phyloP scores from a whole-genome alignment of 2,113 vertebrate genomes.

The Nesogale talazaci region DNA sequence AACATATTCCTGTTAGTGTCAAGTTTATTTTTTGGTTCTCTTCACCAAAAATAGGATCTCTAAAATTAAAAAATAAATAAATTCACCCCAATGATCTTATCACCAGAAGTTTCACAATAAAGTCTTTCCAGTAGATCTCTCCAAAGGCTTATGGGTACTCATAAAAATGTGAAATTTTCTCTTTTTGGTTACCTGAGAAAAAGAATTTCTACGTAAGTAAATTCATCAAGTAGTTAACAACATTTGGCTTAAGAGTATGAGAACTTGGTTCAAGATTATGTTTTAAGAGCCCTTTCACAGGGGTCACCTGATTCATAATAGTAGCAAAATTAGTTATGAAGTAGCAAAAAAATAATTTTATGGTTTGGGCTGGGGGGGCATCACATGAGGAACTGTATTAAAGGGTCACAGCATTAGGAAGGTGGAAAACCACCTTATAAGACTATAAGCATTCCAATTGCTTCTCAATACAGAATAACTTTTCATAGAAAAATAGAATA shows the following conservation, averaged over 20 bases:
- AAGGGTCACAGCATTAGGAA: no score
- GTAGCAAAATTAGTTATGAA: no score
- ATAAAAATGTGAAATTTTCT: neutral
- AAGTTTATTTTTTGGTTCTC: neutral
- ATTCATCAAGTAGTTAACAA: neutral
- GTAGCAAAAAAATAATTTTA: no score
- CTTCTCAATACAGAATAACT: constrained; percentile 11
- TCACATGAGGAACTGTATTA: no score
- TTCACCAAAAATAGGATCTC: neutral
- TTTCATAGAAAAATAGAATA: constrained; percentile 7
- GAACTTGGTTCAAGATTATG: neutral
- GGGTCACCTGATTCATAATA: no score
- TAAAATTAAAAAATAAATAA: constrained; percentile 10
- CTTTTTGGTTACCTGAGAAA: neutral
- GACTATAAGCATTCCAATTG: constrained; percentile 10
- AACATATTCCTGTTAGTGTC: neutral
- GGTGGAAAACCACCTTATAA: neutral
- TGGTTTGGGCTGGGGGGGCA: no score
- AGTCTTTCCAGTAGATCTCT: neutral
- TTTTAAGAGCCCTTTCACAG: neutral
- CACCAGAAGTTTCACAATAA: neutral
- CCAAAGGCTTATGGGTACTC: constrained; percentile 3
- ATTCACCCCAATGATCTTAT: neutral
- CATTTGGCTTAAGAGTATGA: constrained; percentile 17
- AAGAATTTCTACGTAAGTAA: constrained; percentile 32